phyloP scores from a whole-genome alignment of 2,113 vertebrate genomes.

The Tringa solitaria region DNA sequence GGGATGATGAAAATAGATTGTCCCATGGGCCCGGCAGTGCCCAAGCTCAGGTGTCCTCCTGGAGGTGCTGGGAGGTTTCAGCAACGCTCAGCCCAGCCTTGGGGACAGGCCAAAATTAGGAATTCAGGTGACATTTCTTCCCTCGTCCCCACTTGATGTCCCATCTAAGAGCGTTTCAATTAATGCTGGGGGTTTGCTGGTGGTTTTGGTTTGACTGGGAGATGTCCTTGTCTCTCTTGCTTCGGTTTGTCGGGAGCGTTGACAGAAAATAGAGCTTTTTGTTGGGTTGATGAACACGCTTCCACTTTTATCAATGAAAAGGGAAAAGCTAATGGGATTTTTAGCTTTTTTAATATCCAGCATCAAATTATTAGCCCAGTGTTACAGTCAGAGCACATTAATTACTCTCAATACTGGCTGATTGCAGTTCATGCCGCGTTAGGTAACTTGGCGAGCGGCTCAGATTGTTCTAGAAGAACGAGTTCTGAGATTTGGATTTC shows the following conservation, averaged over 20 bases:
- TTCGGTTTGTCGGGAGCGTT: not conserved
- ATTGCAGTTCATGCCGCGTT: fast-evolving
- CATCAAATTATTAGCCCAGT: not conserved
- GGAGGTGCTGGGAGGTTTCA: not conserved
- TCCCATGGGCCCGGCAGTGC: not conserved
- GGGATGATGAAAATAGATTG: too few relatives aligned
- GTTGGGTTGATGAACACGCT: not conserved
- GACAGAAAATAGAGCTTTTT: not conserved
- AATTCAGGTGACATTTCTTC: fast-evolving
- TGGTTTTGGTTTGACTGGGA: not conserved
- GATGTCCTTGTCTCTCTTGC: not conserved
- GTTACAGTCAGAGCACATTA: not conserved
- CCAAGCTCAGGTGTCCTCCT: fast-evolving
- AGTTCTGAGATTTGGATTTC: not conserved
- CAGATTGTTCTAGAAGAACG: not conserved
- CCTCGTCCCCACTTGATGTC: fast-evolving
- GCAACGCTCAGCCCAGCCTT: not conserved
- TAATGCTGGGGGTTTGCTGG: fast-evolving
- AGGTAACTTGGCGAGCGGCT: not conserved
- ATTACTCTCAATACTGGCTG: too few relatives aligned
- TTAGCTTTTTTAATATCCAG: not conserved
- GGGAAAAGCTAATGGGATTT: not conserved
- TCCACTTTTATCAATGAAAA: not conserved
- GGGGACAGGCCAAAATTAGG: fast-evolving
- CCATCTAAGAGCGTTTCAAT: fast-evolving